These are phyloP conservation scores for Cyclargus thomasi DNA, from an alignment of 1,140 invertebrate species.

Conservation along the genomic window DNA sequence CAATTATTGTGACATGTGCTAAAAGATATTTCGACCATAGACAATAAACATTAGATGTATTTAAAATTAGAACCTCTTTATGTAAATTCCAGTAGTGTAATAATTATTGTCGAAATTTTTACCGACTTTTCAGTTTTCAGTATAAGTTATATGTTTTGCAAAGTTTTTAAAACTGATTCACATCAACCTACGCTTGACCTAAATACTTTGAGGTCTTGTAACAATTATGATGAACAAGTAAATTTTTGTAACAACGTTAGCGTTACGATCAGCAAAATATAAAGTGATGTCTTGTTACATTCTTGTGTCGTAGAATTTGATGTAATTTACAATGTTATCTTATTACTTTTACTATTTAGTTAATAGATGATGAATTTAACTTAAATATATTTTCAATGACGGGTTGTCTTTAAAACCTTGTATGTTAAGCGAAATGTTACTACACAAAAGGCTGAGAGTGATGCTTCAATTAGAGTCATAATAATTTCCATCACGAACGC, in stretches of 20 bases:
- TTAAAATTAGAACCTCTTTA: not conserved
- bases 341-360: not conserved
- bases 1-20: not conserved
- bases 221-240: not conserved
- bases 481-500: conserved; percentile 55
- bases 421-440: not conserved
- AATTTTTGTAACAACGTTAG: not conserved
- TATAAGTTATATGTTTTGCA: not conserved
- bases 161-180: not conserved
- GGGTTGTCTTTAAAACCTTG: not conserved
- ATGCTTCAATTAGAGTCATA: conserved; percentile 56
- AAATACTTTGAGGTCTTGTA: not conserved
- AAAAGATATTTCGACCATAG: not conserved
- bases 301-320: no score
- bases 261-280: not conserved
- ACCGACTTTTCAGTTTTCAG: not conserved
- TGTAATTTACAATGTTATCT: not conserved
- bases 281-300: no score
- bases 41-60: not conserved
- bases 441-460: conserved; percentile 39
- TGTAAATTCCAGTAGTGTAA: not conserved
- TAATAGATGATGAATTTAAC: not conserved
- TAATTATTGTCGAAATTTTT: not conserved
- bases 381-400: not conserved
- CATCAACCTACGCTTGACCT: not conserved